Percentiles rank a stretch among this genome's conserved stretches.
Evolutionary conservation across 2,113 vertebrate genomes (phyloP).

Genomic region (Kryptolebias marmoratus): DNA sequence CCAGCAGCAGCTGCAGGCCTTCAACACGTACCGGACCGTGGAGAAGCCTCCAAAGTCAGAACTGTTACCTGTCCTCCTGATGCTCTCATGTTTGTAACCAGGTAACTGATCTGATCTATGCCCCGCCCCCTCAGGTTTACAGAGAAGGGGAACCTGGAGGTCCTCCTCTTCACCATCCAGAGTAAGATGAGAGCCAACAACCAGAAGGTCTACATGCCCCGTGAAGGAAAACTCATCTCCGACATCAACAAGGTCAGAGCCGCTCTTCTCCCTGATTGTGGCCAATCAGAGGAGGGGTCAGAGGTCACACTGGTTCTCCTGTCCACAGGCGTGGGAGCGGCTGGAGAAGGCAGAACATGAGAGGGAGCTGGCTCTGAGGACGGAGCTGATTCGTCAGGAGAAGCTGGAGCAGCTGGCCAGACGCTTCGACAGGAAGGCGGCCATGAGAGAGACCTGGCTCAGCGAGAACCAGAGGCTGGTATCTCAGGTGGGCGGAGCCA

Average conservation of each 20-base stretch:
- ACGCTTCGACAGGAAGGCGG: constrained; percentile 96
- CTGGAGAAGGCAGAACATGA: constrained; percentile 99
- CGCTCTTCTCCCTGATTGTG: constrained; percentile 2
- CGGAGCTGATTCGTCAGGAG: constrained; percentile 96
- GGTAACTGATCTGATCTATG: background rate
- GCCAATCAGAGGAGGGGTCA: background rate
- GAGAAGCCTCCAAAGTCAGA: constrained; percentile 88
- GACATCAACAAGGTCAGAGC: constrained; percentile 93
- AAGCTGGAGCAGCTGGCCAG: constrained; percentile 97
- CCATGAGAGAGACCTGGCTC: constrained; percentile 98
- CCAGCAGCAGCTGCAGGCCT: constrained; percentile 96
- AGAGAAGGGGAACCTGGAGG: constrained; percentile 96
- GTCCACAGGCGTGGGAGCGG: constrained; percentile 91
- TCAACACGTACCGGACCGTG: constrained; percentile 96
- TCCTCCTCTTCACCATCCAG: constrained; percentile 97
- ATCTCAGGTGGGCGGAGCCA: constrained; percentile 84
- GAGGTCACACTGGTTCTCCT: background rate
- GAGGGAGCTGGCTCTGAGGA: constrained; percentile 94
- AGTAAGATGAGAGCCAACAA: constrained; percentile 99
- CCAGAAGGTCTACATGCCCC: constrained; percentile 97
- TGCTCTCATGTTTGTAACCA: background rate
- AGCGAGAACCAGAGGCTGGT: constrained; percentile 97
- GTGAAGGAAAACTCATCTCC: constrained; percentile 97
- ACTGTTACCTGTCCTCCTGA: background rate
- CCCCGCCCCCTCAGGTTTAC: constrained; percentile 85